phyloP scores from a whole-genome alignment of 2,888 invertebrate genomes.

The Criorhina ranunculi region DNA sequence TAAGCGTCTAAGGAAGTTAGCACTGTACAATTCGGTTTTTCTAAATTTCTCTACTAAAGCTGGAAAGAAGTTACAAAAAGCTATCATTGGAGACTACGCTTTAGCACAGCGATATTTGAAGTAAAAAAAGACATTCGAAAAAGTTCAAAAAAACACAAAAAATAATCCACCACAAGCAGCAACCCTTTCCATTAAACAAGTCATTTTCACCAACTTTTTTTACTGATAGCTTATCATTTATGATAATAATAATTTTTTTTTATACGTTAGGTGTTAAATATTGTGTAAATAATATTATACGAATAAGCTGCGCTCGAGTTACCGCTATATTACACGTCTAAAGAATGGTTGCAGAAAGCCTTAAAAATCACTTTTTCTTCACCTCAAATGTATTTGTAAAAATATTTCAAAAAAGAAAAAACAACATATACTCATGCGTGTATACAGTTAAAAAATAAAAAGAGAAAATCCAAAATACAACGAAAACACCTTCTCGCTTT shows the following conservation, averaged over 20 bases:
- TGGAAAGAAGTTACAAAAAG: too few relatives aligned
- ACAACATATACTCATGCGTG: conserved; percentile 5
- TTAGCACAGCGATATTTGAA: too few relatives aligned
- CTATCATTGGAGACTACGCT: too few relatives aligned
- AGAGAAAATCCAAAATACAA: conserved; percentile 23
- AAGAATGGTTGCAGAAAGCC: not conserved
- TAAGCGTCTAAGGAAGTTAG: too few relatives aligned
- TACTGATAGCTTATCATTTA: conserved; percentile 48
- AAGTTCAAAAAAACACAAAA: too few relatives aligned
- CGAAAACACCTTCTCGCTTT: conserved; percentile 35
- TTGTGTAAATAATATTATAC: conserved; percentile 16
- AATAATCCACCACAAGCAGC: too few relatives aligned
- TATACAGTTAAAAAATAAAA: conserved; percentile 27
- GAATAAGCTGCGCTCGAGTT: conserved; percentile 6
- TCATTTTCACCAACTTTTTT: conserved; percentile 15
- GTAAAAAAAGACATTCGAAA: too few relatives aligned
- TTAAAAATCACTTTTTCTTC: not conserved
- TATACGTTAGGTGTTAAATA: conserved; percentile 4
- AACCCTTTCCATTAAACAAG: too few relatives aligned
- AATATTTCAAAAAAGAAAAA: not conserved
- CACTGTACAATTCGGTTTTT: too few relatives aligned
- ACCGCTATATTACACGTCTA: not conserved
- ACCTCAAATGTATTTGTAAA: conserved; percentile 11
- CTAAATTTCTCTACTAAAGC: too few relatives aligned
- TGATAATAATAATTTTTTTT: conserved; percentile 24